phyloP scores from a whole-genome alignment of 2,888 invertebrate species.

The Imbricaverruca yamaguchii region DNA sequence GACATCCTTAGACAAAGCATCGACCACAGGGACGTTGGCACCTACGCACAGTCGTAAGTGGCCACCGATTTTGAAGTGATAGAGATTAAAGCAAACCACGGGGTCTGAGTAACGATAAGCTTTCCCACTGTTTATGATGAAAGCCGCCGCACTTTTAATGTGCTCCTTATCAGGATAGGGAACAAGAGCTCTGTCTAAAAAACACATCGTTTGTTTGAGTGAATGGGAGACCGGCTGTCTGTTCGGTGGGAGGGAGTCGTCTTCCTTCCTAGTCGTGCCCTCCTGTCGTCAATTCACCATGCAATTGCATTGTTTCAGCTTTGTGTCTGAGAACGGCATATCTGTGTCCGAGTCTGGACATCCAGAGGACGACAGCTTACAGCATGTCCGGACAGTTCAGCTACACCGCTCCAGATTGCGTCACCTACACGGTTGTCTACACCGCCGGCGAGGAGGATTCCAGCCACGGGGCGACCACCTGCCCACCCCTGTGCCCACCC shows the following conservation, averaged over 20 bases:
- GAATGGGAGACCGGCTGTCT: too few species aligned
- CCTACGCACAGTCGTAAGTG: neutral
- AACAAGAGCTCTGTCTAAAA: too few species aligned
- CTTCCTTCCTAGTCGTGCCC: too few species aligned
- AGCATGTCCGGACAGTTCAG: neutral
- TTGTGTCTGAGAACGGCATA: neutral
- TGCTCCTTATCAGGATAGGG: too few species aligned
- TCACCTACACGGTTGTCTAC: neutral
- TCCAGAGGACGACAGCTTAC: neutral
- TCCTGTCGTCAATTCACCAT: too few species aligned
- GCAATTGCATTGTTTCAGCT: neutral
- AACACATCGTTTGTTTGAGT: too few species aligned
- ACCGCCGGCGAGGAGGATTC: neutral
- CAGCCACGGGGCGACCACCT: neutral
- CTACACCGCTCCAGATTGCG: neutral
- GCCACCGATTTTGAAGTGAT: too few species aligned
- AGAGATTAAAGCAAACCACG: too few species aligned
- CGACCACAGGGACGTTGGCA: neutral
- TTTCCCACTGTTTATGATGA: too few species aligned
- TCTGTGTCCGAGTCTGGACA: constrained; percentile 1
- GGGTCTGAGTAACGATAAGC: too few species aligned
- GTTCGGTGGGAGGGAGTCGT: too few species aligned
- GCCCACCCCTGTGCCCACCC: neutral
- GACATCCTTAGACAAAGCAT: neutral
- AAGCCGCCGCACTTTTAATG: too few species aligned